phyloP scores from a whole-genome alignment of 2,888 invertebrate species.

The Archaeoteleia sp. region DNA sequence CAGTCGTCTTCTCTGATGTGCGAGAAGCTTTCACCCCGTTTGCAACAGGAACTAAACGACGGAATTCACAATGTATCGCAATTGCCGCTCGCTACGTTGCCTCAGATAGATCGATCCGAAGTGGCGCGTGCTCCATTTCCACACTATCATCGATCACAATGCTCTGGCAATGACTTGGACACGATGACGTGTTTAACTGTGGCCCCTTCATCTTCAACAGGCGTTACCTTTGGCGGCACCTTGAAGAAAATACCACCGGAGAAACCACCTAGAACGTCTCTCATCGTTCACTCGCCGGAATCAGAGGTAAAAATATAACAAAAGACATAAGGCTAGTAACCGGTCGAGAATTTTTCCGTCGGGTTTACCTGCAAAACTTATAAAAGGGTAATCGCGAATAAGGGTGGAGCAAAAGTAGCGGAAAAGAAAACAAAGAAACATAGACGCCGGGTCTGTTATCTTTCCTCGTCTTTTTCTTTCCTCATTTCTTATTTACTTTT shows the following conservation, averaged over 20 bases:
- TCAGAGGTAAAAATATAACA: conserved; percentile 67
- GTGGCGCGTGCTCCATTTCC: conserved; percentile 63
- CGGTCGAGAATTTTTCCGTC: not conserved
- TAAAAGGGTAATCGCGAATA: conserved; percentile 21
- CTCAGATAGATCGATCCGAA: conserved; percentile 69
- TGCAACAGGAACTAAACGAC: conserved; percentile 62
- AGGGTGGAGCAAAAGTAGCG: conserved; percentile 3
- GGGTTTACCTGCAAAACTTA: too few relatives aligned
- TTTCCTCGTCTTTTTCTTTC: conserved; percentile 24
- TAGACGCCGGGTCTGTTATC: conserved; percentile 10
- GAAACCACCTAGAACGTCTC: conserved; percentile 72
- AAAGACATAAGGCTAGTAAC: not conserved
- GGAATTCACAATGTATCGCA: conserved; percentile 68
- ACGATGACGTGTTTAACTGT: conserved; percentile 50
- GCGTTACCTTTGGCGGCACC: conserved; percentile 66
- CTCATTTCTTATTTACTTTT: conserved; percentile 17
- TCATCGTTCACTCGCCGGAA: conserved; percentile 71
- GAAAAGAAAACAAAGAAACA: conserved; percentile 18
- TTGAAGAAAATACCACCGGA: conserved; percentile 73
- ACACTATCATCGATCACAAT: conserved; percentile 67
- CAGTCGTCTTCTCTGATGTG: conserved; percentile 47
- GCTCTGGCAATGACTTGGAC: conserved; percentile 61
- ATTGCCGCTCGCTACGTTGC: conserved; percentile 66
- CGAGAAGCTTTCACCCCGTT: conserved; percentile 68
- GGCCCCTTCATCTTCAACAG: conserved; percentile 41